Conservation (phyloP, 64 coral and sea anemone species). For the Cladopsammia gracilis region DNA sequence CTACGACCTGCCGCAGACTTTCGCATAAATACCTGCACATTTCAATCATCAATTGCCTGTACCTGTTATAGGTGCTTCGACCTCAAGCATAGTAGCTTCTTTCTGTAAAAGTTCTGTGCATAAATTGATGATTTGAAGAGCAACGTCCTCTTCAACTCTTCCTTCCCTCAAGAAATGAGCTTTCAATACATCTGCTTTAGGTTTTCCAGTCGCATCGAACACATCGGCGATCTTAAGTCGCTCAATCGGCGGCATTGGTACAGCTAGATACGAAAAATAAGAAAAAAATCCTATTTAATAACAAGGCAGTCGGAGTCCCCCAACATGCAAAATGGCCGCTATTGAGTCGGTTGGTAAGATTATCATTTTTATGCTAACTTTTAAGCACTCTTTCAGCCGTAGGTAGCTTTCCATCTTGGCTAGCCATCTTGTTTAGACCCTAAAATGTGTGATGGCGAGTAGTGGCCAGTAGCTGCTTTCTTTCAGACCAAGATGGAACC, state of each 20-base stretch:
- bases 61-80: constrained; percentile 99
- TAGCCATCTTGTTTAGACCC: constrained; percentile 83
- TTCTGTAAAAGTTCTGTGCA: constrained; percentile 88
- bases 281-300: constrained; percentile 53
- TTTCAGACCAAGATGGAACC: constrained; percentile 92
- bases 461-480: constrained; percentile 76
- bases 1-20: constrained; percentile 57
- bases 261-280: constrained; percentile 80
- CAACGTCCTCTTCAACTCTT: constrained; percentile 94
- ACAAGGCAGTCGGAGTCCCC: background rate
- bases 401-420: constrained; percentile 92
- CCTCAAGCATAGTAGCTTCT: constrained; percentile 97
- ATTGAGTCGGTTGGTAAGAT: constrained; percentile 15
- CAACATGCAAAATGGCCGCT: constrained; percentile 36
- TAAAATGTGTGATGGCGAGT: constrained; percentile 62
- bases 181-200: constrained; percentile 93
- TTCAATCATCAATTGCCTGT: constrained; percentile 12
- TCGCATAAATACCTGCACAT: constrained; percentile 46
- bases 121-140: constrained; percentile 88
- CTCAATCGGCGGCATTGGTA: constrained; percentile 94
- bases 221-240: constrained; percentile 87
- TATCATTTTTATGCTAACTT: constrained; percentile 88
- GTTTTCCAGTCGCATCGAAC: constrained; percentile 92
- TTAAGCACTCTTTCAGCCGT: constrained; percentile 92
- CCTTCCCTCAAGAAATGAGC: constrained; percentile 97